A percentile compares a stretch with the other conserved stretches of the same genome.
phyloP scores from a whole-genome alignment of 2,888 invertebrate species.

The Brenthis ino region DNA sequence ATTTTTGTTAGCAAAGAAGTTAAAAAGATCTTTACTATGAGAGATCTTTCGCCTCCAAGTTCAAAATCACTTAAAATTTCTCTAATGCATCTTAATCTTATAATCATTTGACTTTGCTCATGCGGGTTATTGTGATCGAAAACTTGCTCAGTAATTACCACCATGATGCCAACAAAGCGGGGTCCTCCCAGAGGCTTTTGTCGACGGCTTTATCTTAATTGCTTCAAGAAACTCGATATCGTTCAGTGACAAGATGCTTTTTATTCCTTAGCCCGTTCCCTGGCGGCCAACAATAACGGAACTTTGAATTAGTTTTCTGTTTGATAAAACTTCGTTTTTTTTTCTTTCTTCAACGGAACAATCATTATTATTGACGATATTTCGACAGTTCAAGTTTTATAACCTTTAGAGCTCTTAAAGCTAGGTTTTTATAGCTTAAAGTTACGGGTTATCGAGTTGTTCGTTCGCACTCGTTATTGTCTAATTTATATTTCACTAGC shows the following conservation, averaged over 20 bases:
- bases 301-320: slow-evolving; percentile 77
- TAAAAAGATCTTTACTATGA: too few species aligned
- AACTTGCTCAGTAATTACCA: slow-evolving; percentile 64
- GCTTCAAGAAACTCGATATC: slow-evolving; percentile 80
- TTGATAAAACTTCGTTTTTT: slow-evolving; percentile 58
- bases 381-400: slow-evolving; percentile 55
- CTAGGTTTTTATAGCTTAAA: slow-evolving; percentile 1
- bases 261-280: slow-evolving; percentile 67
- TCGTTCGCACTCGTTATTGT: background rate
- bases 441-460: background rate
- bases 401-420: slow-evolving; percentile 7
- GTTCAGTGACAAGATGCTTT: slow-evolving; percentile 78
- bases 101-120: slow-evolving; percentile 15
- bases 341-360: slow-evolving; percentile 56
- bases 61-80: background rate
- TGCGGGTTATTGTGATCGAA: slow-evolving; percentile 56
- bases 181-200: slow-evolving; percentile 63
- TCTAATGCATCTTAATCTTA: background rate
- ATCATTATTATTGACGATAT: slow-evolving; percentile 59
- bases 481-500: background rate
- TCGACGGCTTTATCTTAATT: slow-evolving; percentile 78
- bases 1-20: too few species aligned
- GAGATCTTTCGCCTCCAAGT: too few species aligned
- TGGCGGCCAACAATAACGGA: slow-evolving; percentile 72
- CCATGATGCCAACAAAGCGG: slow-evolving; percentile 43